Percentiles rank a stretch among this genome's conserved stretches.
These are phyloP conservation scores for Vipera latastei DNA, from an alignment of 2,797 vertebrate genomes.

Conservation along the genomic window DNA sequence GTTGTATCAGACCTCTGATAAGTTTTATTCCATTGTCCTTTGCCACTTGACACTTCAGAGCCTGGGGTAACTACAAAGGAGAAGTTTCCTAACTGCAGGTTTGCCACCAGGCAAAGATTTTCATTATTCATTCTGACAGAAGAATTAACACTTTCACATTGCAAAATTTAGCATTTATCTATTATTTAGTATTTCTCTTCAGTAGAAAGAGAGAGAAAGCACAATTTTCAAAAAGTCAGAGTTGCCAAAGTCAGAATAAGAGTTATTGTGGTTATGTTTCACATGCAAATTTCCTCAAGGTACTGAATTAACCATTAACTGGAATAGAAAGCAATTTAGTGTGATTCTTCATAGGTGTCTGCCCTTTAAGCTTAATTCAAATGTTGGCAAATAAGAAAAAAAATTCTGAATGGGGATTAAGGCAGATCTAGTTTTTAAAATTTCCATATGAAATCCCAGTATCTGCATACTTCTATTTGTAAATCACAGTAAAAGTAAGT, in stretches of 20 bases:
- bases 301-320: not conserved
- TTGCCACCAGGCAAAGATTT: not conserved
- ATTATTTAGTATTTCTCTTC: not conserved
- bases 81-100: not conserved
- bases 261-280: not conserved
- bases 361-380: not conserved
- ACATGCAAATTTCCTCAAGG: not conserved
- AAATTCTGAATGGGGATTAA: not conserved
- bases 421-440: not conserved
- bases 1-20: not conserved
- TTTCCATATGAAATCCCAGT: not conserved
- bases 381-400: not conserved
- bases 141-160: not conserved
- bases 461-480: not conserved
- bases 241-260: not conserved
- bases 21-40: not conserved
- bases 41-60: not conserved
- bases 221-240: not conserved
- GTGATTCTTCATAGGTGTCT: not conserved
- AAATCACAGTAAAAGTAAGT: not conserved
- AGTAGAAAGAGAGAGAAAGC: not conserved
- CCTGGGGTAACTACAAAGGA: not conserved
- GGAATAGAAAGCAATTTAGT: not conserved
- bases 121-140: not conserved
- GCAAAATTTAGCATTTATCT: not conserved